Evolutionary conservation across 2,797 vertebrate genomes (phyloP), one percentile per base, ranked within the genome.

Genomic region (Prionace glauca): DNA sequence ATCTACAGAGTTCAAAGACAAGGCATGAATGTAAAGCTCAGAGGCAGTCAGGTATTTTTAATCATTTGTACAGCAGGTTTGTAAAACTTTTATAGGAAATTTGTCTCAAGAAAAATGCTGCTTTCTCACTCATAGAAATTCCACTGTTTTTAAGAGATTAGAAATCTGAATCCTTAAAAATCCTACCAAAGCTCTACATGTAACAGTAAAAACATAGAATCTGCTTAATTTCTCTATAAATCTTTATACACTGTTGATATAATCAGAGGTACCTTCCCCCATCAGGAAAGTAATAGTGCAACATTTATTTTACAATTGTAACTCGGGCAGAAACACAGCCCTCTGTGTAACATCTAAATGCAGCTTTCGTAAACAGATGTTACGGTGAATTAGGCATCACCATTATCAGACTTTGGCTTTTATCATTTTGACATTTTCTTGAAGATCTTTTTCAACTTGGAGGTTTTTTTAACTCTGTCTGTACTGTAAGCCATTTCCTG

Each of bases 361-460:
- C 98, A 97, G 97, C 96, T 98, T 97, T 96, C 95, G 98, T 98
- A 98, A 98, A 98, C 98, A 98, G 97, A 97, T 97, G 96, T 95
- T 96, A 96, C 96, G 96, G 50, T 95, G 93, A 77, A 50, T 74
- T n/a, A 65, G 71, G 93, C 45, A 77, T 95, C 96, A 91, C 91
- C 87, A 94, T 92, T 96, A 96, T 95, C 96, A 96, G 88, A 96
- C 97, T 97, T 97, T 96, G 97, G 97, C 97, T 97, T 97, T 96
- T 96, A 96, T 97, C 96, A 97, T 86, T 96, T 96, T 97, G 96
- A 50, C 86, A 98, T 99, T 98, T 99, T 99, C 97, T 99, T 99
- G 97, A 99, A 99, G 97, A 99, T 97, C 97, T 97, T 99, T 98
- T 99, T 99, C 96, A 99, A 98, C 98, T 99, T 99, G 10, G 98